Conservation (phyloP, 2,113 vertebrate species). For the Saccopteryx bilineata region DNA sequence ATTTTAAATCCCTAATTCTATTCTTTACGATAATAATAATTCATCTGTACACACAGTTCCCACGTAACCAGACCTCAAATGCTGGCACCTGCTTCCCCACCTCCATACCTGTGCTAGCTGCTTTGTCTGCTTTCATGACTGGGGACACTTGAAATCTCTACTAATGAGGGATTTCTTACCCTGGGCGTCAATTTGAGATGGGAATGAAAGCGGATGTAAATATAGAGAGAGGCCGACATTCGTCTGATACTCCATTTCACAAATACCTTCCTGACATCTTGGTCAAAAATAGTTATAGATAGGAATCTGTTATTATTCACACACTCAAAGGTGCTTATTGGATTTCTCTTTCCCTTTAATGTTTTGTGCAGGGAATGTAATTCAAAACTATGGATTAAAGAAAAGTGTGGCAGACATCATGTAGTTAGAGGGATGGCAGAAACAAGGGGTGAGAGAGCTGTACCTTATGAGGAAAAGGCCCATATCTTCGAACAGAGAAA, state of each 20-base stretch:
- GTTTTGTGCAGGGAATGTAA: slow-evolving; percentile 2
- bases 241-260: not conserved
- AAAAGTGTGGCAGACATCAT: not conserved
- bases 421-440: not conserved
- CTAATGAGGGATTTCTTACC: not conserved
- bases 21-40: slow-evolving; percentile 1
- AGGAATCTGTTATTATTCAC: not conserved
- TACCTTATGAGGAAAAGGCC: not conserved
- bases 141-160: not conserved
- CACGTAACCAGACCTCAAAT: not conserved
- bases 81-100: not conserved
- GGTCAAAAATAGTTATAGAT: slow-evolving; percentile 35
- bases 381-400: not conserved
- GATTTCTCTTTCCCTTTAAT: slow-evolving; percentile 15
- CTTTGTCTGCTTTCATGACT: not conserved
- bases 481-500: not conserved
- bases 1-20: slow-evolving; percentile 17
- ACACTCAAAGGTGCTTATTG: not conserved
- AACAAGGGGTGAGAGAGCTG: not conserved
- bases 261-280: slow-evolving; percentile 50
- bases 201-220: not conserved
- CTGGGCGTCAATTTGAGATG: not conserved
- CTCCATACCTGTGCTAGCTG: not conserved
- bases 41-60: not conserved
- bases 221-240: not conserved